These are phyloP conservation scores for Campylorhamphus procurvoides DNA, from an alignment of 2,113 vertebrate genomes.

Conservation along the genomic window DNA sequence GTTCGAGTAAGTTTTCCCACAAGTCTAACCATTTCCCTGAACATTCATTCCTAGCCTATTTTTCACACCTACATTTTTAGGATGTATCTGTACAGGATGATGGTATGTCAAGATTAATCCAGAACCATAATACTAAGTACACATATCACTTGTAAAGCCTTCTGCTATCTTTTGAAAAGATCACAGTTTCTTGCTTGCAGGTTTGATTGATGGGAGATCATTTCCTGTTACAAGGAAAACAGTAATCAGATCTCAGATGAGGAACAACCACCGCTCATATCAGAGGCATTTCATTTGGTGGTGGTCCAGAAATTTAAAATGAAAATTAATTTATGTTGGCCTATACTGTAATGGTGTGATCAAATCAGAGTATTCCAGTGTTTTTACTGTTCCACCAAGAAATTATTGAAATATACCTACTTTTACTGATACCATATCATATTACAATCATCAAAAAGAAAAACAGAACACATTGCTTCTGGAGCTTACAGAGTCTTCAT, in stretches of 20 bases:
- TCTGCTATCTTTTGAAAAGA: constrained; percentile 13
- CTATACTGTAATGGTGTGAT: neutral
- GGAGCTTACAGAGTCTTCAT: neutral
- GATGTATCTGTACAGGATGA: neutral
- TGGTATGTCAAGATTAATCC: neutral
- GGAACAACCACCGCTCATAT: neutral
- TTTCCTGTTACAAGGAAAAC: neutral
- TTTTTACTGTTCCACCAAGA: neutral
- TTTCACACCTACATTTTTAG: neutral
- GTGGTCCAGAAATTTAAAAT: neutral
- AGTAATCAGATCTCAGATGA: neutral
- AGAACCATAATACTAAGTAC: neutral
- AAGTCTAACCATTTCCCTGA: neutral
- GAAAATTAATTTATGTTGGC: neutral
- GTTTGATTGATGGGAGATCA: neutral
- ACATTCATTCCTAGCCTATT: neutral
- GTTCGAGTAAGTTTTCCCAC: neutral
- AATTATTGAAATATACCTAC: neutral
- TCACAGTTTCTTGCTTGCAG: neutral
- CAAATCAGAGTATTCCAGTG: neutral
- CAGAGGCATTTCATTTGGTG: neutral
- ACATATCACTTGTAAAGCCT: neutral
- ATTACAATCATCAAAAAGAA: neutral
- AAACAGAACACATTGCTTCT: neutral
- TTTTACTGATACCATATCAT: neutral